Conservation (phyloP, 2,888 invertebrate genomes). For the Meghimatium bilineatum region DNA sequence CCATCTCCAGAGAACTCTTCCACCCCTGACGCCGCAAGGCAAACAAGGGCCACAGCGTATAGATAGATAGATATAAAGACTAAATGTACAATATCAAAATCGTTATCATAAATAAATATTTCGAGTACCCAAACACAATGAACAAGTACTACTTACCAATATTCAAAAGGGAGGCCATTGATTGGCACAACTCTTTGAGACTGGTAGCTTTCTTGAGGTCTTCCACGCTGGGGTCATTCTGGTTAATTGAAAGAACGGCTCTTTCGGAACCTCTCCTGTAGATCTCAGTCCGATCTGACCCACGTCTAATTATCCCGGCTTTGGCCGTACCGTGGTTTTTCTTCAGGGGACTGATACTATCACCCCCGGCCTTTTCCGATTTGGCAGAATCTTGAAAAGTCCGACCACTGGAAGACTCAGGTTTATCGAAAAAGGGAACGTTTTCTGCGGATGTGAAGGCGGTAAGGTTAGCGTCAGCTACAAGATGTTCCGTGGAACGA, state of each 20-base stretch:
- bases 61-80: no score
- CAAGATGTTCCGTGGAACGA: conserved; percentile 41
- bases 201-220: conserved; percentile 44
- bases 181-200: conserved; percentile 51
- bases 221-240: conserved; percentile 47
- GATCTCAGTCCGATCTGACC: conserved; percentile 41
- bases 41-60: no score
- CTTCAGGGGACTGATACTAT: conserved; percentile 31
- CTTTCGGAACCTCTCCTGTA: conserved; percentile 37
- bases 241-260: conserved; percentile 13
- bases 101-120: no score
- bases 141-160: conserved; percentile 45
- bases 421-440: conserved; percentile 13
- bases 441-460: conserved; percentile 39
- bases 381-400: conserved; percentile 19
- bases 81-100: no score
- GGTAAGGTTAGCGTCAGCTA: conserved; percentile 29
- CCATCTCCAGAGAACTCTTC: no score
- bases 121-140: no score
- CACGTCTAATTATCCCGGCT: conserved; percentile 38
- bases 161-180: conserved; percentile 51
- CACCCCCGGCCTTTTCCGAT: conserved; percentile 10
- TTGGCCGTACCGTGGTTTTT: conserved; percentile 31
- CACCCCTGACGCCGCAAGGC: no score
- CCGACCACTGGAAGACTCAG: background rate